Conservation (phyloP, 2,888 invertebrate genomes). For the Amorpha juglandis region DNA sequence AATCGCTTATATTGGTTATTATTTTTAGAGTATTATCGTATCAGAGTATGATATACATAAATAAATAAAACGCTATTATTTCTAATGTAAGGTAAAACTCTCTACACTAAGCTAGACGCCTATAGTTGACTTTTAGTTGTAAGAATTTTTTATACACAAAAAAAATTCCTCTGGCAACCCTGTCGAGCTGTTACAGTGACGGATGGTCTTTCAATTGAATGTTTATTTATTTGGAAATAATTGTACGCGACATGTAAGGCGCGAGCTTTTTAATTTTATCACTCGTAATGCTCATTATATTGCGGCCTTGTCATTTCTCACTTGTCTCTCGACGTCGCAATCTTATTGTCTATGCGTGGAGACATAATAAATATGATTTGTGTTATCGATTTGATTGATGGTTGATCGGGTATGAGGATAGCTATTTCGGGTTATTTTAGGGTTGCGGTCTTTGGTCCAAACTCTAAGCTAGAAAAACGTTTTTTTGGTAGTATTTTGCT, state of each 20-base stretch:
- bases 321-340: neutral
- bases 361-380: too few species aligned
- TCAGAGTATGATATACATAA: too few species aligned
- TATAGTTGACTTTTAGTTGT: neutral
- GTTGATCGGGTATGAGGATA: neutral
- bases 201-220: constrained; percentile 34
- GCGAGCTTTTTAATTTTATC: constrained; percentile 19
- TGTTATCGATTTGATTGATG: neutral
- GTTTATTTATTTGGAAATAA: constrained; percentile 34
- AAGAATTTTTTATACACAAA: neutral
- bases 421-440: neutral
- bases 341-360: neutral
- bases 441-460: too few species aligned
- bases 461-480: too few species aligned
- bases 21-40: too few species aligned
- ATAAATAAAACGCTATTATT: too few species aligned
- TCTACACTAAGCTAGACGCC: too few species aligned
- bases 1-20: too few species aligned
- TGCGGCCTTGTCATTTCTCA: constrained; percentile 13
- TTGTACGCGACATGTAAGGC: constrained; percentile 35
- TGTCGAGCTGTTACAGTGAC: constrained; percentile 28
- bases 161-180: constrained; percentile 1
- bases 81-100: too few species aligned
- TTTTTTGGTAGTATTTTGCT: too few species aligned
- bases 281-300: constrained; percentile 16